These are phyloP conservation scores for human (Homo sapiens) DNA, from an alignment of 2,113 vertebrate species.

Conservation along the genomic window DNA sequence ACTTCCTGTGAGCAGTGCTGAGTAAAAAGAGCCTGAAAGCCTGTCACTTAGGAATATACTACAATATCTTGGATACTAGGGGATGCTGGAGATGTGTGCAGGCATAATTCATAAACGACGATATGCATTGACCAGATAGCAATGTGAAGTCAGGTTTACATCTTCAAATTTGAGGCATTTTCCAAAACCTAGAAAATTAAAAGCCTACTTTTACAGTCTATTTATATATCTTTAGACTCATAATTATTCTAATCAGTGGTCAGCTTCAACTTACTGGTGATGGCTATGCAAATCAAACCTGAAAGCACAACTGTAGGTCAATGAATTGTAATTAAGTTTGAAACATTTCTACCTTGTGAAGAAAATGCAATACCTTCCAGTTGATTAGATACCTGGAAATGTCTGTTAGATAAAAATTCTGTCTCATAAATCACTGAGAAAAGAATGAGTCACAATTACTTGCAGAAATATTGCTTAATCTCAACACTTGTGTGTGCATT, in stretches of 20 bases:
- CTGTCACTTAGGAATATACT: not conserved
- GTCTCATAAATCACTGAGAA: constrained; percentile 74
- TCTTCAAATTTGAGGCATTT: not conserved
- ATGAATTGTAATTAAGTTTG: constrained; percentile 67
- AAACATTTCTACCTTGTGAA: constrained; percentile 60
- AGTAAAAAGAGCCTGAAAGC: not conserved
- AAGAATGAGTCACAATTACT: constrained; percentile 67
- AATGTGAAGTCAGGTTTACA: not conserved
- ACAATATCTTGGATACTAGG: not conserved
- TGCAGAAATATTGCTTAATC: constrained; percentile 73
- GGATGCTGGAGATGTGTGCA: not conserved
- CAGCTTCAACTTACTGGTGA: constrained; percentile 19
- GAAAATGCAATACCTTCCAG: constrained; percentile 64
- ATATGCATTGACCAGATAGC: not conserved
- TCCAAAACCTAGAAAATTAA: not conserved
- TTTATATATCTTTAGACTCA: constrained; percentile 8
- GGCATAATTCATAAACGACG: not conserved
- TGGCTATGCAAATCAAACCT: constrained; percentile 42
- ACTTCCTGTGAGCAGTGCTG: not conserved
- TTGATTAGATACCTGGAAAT: constrained; percentile 74
- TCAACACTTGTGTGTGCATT: constrained; percentile 57
- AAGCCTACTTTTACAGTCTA: not conserved
- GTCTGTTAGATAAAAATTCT: constrained; percentile 64
- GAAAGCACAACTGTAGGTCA: constrained; percentile 70
- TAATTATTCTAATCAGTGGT: constrained; percentile 39